phyloP scores from a whole-genome alignment of 2,113 vertebrate species.

The Plectropomus leopardus region DNA sequence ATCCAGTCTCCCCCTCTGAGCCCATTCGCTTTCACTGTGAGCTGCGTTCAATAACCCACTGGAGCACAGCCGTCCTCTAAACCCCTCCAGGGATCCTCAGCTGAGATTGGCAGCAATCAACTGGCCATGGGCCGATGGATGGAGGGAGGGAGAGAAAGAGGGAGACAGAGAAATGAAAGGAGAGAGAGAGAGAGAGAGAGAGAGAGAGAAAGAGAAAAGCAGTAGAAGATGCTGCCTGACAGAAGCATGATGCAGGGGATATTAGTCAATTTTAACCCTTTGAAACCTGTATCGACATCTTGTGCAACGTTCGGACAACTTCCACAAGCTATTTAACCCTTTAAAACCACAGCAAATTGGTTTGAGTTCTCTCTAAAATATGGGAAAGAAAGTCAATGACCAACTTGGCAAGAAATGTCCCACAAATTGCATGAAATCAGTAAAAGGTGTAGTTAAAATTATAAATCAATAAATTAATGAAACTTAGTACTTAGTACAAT shows the following conservation, averaged over 20 bases:
- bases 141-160: not conserved
- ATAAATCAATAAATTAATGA: too few relatives aligned
- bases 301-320: too few relatives aligned
- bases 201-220: not conserved
- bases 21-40: slow-evolving; percentile 34
- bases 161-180: not conserved
- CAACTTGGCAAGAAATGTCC: too few relatives aligned
- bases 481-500: too few relatives aligned
- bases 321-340: too few relatives aligned
- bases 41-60: slow-evolving; percentile 65
- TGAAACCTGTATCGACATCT: too few relatives aligned
- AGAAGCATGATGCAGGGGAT: not conserved
- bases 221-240: slow-evolving; percentile 8
- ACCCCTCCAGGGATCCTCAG: slow-evolving; percentile 45
- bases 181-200: not conserved
- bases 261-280: not conserved
- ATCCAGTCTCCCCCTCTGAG: slow-evolving; percentile 33
- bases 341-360: too few relatives aligned
- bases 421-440: too few relatives aligned
- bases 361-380: too few relatives aligned
- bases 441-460: too few relatives aligned
- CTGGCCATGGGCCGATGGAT: slow-evolving; percentile 9
- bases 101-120: slow-evolving; percentile 66
- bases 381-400: too few relatives aligned
- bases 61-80: slow-evolving; percentile 48